Evolutionary conservation across 23 tunicate species (phyloP), one percentile per base, ranked within the genome.

Genomic region (Diplosoma virens): DNA sequence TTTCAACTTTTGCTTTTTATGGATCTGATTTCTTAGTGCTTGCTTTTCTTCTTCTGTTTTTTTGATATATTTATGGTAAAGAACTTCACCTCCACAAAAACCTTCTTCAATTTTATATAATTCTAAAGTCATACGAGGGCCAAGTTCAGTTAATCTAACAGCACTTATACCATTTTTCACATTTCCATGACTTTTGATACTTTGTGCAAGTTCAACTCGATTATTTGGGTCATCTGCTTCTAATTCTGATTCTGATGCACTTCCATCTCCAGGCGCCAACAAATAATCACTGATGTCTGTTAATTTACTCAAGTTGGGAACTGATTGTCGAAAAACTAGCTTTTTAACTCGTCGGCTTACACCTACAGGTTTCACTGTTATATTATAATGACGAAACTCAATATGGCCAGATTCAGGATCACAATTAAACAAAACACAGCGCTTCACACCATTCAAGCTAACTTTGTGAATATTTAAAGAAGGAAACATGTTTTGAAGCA

Each of bases 401-500:
- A 93, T 93, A 2, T 46, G 25, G 35, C 89, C 76, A 3, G 60
- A 74, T 33, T 86, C 93, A 0, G 66, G 47, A 67, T 58, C 76
- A 47, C 59, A 74, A 59, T 68, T 82, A 30, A 93, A 87, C 66
- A 83, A 66, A 17, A 93, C 93, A 65, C 88, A 86, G 0, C 98
- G 77, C 37, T 79, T 52, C n/a, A 93, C 86, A 21, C 78, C 67
- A 59, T 72, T 73, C 73, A 82, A 47, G 5, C 53, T 76, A 7
- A 88, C 64, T 80, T 75, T 77, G 41, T 92, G 82, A 31, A 85
- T 81, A 47, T 85, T 92, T 0, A 92, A 74, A 0, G 91, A 81
- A 1, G 97, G 97, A 50, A 85, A 86, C 97, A 92, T 92, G 64
- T 85, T 85, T 71, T 92, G 97, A 4, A 92, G 53, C 92, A 92